These are phyloP conservation scores for Anguilla pacifica DNA, from an alignment of 2,797 vertebrate genomes.

Conservation along the genomic window DNA sequence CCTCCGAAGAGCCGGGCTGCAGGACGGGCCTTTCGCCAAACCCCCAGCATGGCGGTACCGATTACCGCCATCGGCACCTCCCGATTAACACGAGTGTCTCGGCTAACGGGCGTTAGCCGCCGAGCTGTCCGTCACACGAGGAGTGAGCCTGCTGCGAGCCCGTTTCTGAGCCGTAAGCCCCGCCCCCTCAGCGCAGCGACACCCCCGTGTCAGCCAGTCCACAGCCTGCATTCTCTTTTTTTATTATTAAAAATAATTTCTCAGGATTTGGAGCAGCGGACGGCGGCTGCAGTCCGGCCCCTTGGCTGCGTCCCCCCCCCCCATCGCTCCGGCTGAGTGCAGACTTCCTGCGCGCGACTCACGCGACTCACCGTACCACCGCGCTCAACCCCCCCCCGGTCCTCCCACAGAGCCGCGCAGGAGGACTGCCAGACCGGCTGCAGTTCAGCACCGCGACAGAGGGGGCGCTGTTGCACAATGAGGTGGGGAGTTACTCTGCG, in stretches of 20 bases:
- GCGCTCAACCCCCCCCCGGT: not conserved
- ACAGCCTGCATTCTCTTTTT: not conserved
- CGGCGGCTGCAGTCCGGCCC: not conserved
- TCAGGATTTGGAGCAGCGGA: not conserved
- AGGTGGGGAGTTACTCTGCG: too few species aligned
- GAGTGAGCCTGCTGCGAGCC: constrained; percentile 54
- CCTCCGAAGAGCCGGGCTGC: not conserved
- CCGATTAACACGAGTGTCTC: constrained; percentile 56
- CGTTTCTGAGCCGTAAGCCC: constrained; percentile 56
- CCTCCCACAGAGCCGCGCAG: not conserved
- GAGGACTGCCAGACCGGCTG: not conserved
- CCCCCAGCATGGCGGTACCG: not conserved
- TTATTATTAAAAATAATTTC: not conserved
- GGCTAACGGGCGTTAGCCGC: constrained; percentile 60
- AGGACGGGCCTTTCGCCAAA: not conserved
- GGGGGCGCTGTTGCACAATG: not conserved
- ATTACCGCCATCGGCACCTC: constrained; percentile 44
- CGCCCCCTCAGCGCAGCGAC: too few species aligned
- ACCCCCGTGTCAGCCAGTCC: not conserved
- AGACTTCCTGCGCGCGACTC: too few species aligned
- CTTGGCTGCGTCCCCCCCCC: too few species aligned
- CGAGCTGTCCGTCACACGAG: constrained; percentile 51
- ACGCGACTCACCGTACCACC: too few species aligned
- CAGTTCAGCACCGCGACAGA: not conserved
- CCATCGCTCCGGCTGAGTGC: too few species aligned